phyloP scores from a whole-genome alignment of 37 sponge, comb jelly and placozoan species.

The Spongia lamella region DNA sequence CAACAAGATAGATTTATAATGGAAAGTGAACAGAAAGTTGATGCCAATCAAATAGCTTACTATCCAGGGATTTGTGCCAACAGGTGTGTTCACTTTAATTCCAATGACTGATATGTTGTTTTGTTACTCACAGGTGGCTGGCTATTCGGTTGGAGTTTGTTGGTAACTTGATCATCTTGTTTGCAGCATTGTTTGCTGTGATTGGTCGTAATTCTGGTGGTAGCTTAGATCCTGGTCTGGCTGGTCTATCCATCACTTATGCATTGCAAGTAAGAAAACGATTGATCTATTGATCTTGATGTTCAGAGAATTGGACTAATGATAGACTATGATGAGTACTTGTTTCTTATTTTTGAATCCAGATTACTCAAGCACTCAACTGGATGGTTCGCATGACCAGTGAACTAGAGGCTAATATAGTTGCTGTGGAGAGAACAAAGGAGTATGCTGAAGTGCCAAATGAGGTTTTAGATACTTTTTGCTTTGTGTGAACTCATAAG shows the following conservation, averaged over 20 bases:
- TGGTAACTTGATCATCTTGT: constrained; percentile 87
- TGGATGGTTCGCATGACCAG: constrained; percentile 94
- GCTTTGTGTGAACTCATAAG: too few relatives aligned
- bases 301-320: too few relatives aligned
- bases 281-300: too few relatives aligned
- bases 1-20: constrained; percentile 68
- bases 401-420: constrained; percentile 93
- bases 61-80: constrained; percentile 88
- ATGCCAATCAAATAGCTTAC: constrained; percentile 92
- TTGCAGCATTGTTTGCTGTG: constrained; percentile 91
- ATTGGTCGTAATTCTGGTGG: constrained; percentile 52
- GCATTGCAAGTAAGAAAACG: constrained; percentile 77
- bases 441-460: constrained; percentile 82
- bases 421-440: constrained; percentile 91
- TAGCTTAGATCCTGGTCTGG: constrained; percentile 60
- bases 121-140: constrained; percentile 73
- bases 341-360: background rate
- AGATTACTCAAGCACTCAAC: constrained; percentile 81
- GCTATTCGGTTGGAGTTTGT: constrained; percentile 92
- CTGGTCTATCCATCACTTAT: constrained; percentile 90
- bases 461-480: constrained; percentile 43
- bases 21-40: constrained; percentile 82
- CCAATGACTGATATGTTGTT: background rate
- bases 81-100: constrained; percentile 36
- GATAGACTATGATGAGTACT: too few relatives aligned